These are phyloP conservation scores for Gastracanthus pulcherrimus DNA, from an alignment of 2,888 invertebrate species.

Conservation along the genomic window DNA sequence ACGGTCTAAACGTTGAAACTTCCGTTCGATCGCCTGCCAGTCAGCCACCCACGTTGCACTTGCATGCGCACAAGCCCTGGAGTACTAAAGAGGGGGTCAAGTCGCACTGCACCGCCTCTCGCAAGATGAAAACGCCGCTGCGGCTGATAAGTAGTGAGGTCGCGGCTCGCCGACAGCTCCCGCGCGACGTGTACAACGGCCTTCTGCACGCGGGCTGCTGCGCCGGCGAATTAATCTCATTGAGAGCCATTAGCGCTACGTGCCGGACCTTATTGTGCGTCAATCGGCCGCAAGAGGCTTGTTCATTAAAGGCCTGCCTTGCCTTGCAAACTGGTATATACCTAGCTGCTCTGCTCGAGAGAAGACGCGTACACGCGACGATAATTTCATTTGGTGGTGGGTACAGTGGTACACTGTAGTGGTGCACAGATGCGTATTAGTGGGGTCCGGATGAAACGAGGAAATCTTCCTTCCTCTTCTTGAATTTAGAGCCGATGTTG, in stretches of 20 bases:
- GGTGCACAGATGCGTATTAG: too few species aligned
- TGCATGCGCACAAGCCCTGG: too few species aligned
- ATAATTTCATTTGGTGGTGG: background rate
- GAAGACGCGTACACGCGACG: background rate
- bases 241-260: slow-evolving; percentile 67
- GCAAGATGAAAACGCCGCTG: background rate
- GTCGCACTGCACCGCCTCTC: background rate
- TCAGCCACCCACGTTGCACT: too few species aligned
- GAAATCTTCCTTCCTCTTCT: too few species aligned
- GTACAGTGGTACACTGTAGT: too few species aligned
- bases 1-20: too few species aligned
- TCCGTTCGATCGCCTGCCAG: too few species aligned
- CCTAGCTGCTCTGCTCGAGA: too few species aligned
- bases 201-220: slow-evolving; percentile 12
- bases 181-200: background rate
- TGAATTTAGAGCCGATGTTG: too few species aligned
- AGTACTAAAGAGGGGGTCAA: background rate
- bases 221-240: slow-evolving; percentile 66
- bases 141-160: background rate
- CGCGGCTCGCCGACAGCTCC: too few species aligned
- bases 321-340: too few species aligned
- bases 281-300: slow-evolving; percentile 65
- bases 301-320: slow-evolving; percentile 23
- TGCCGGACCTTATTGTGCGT: slow-evolving; percentile 66
- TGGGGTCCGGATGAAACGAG: too few species aligned